Evolutionary conservation across 1,140 invertebrate genomes (phyloP), one percentile per base, ranked within the genome.

Genomic region (Manduca sexta): DNA sequence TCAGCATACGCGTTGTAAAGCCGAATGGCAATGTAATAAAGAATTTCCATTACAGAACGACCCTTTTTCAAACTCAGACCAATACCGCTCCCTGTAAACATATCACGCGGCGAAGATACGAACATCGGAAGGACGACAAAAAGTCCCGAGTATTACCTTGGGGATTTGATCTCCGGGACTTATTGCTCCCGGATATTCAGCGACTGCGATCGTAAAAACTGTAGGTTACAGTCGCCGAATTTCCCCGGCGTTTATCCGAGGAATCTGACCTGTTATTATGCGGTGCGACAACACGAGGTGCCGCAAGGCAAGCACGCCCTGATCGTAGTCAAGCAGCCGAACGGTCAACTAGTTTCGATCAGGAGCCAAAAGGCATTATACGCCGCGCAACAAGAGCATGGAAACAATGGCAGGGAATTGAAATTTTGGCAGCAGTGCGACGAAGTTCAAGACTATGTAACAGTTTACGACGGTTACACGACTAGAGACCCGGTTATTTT

Each of bases 201-300:
- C 82, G 93, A 95, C 79, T 97, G 95, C 78, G 93, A 96, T 87
- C 91, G 91, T 74, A 94, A 93, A 83, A 89, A 91, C 42, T 97
- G 95, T 84, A 90, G 93, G 53, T 89, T 97, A 46, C 95, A 96
- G 76, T 96, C 94, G 30, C 95, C 95, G 14, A 97, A 97, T 87
- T 97, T 94, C 82, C 95, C 95, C 6, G 95, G 95, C 37, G 89
- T 97, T 30, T 97, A 97, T 82, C 95, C 95, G 0, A 89, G 95
- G 31, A 97, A 97, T 81, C 89, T 95, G 64, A 95, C 94, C 31
- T 96, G 94, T 74, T 95, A 95, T 82, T 95, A 94, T 67, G 94
- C 94, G 30, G 93, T 95, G 17, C 80, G 92, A 48, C 92, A 94
- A 77, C 93, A 94, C 76, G 92, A 93, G 71, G 91, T 94, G 56